Percentiles rank a stretch among this genome's conserved stretches.
phyloP scores from a whole-genome alignment of 2,888 invertebrate genomes.

The Doris montereyensis region DNA sequence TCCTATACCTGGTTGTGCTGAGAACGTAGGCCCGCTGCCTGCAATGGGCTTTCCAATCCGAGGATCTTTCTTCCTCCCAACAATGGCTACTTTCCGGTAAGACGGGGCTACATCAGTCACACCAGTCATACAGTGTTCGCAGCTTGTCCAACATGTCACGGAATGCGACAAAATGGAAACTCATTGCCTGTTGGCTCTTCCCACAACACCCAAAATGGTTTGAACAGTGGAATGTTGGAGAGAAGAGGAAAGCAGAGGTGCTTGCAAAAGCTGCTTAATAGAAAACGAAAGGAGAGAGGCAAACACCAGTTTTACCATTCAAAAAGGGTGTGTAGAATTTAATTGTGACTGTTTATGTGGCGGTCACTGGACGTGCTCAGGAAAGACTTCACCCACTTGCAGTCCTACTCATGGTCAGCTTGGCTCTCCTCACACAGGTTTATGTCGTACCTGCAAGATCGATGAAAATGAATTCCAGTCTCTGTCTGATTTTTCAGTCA shows the following conservation, averaged over 20 bases:
- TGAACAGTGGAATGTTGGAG: no score
- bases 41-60: neutral
- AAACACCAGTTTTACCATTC: conserved; percentile 49
- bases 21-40: neutral
- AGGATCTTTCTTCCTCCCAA: conserved; percentile 24
- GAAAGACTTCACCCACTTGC: conserved; percentile 30
- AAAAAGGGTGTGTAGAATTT: conserved; percentile 52
- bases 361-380: conserved; percentile 54
- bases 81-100: neutral
- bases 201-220: no score
- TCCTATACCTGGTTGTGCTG: conserved; percentile 36
- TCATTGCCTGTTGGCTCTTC: no score
- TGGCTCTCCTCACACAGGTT: conserved; percentile 31
- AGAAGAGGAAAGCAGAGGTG: no score
- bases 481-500: conserved; percentile 46
- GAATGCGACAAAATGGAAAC: no score
- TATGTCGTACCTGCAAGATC: conserved; percentile 55
- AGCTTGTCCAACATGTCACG: no score
- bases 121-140: conserved; percentile 13
- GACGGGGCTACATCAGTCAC: conserved; percentile 30
- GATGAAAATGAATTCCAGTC: conserved; percentile 49
- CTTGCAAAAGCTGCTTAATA: conserved; percentile 47
- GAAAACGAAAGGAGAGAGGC: conserved; percentile 43
- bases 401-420: conserved; percentile 30
- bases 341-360: conserved; percentile 57